Base-by-base conservation (phyloP, 2,888 invertebrate species). In the Ligdia adustata region DNA sequence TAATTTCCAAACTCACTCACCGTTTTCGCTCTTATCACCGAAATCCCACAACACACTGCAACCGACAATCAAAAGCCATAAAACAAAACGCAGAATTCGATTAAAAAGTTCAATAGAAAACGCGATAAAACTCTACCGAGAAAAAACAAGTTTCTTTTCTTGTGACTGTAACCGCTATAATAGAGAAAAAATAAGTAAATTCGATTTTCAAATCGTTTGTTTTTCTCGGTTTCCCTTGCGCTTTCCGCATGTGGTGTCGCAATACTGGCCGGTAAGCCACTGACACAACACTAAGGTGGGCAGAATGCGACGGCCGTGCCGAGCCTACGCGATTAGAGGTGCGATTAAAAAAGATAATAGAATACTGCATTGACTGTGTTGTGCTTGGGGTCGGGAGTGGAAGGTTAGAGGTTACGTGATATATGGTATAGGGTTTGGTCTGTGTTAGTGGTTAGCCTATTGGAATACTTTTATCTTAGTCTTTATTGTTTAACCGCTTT, bases 241-340 rank as follows among this genome's bases (percentile, higher is more conserved):
- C n/a, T 34, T 46, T 35, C 31, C 4, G 34, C 34, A 38, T 27
- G 46, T 32, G 34, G 18, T 34, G 34, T 29, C 24, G 12, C 27
- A 29, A 46, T 46, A 46, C 42, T 40, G 43, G 31, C 41, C 16
- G 16, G 3, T 16, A 4, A 16, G 16, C 16, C 16, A 16, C 16
- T 16, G 5, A 5, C 5, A n/a, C n/a, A n/a, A n/a, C n/a, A n/a
- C n/a, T n/a, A n/a, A n/a, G n/a, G n/a, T 2, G n/a, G 35, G 35
- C 14, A 1, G 15, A 24, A 35, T 9, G 26, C 14, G 22, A 26
- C 9, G 9, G 13, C 11, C 14, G 35, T 5, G 4, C 1, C 24
- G 9, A 35, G 26, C 35, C 35, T 35, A 26, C 26, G 35, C 35
- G 24, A 35, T 34, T 34, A 34, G 14, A 1, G 12, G 13, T 9